Evolutionary conservation across 1,140 invertebrate genomes (phyloP).

Genomic region (Lepidurus couesii): DNA sequence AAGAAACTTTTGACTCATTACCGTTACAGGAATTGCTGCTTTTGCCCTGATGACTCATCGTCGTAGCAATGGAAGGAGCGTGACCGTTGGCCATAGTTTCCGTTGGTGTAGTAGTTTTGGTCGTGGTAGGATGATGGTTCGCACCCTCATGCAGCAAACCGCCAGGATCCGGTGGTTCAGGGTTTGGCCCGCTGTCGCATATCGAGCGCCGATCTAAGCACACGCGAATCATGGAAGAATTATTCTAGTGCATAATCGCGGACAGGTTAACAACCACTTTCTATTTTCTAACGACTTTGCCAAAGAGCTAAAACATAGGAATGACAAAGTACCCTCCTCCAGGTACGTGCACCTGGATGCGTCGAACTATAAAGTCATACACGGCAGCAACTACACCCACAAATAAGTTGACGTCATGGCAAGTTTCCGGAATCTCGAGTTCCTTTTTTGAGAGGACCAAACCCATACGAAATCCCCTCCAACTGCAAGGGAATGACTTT

Average conservation of each 20-base stretch:
- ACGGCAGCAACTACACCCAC: no score
- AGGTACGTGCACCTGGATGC: no score
- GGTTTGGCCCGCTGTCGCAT: neutral
- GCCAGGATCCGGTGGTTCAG: constrained; percentile 17
- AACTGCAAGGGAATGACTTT: no score
- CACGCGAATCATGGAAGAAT: neutral
- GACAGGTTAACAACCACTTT: neutral
- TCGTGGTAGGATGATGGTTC: neutral
- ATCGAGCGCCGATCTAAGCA: neutral
- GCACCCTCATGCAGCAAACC: neutral
- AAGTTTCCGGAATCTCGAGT: no score
- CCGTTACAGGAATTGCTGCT: neutral
- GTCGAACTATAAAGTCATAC: no score
- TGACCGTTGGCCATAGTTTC: neutral
- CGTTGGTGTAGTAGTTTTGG: neutral
- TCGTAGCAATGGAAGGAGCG: neutral
- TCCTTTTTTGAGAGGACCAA: no score
- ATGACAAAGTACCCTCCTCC: no score
- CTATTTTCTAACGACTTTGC: neutral
- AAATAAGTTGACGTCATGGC: no score
- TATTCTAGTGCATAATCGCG: neutral
- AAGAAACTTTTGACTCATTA: neutral
- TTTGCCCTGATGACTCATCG: constrained; percentile 8
- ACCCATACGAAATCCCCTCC: no score
- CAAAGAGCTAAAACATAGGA: no score